Percentiles rank a stretch among this genome's conserved stretches.
phyloP scores from a whole-genome alignment of 2,113 vertebrate genomes.

The Platysternon megacephalum region DNA sequence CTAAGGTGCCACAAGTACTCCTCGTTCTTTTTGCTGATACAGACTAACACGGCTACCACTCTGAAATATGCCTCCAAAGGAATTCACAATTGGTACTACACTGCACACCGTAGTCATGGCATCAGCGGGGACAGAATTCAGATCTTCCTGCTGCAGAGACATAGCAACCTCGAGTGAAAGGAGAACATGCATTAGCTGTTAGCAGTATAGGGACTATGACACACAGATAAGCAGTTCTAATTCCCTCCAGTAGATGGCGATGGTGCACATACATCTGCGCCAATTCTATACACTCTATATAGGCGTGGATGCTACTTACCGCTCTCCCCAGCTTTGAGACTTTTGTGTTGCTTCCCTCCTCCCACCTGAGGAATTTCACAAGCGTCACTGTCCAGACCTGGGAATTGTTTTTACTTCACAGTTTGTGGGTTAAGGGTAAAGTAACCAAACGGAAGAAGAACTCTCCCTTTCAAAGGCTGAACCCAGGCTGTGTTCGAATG shows the following conservation, averaged over 20 bases:
- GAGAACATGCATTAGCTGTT: neutral
- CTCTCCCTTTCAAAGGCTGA: neutral
- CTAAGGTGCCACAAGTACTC: too few species aligned
- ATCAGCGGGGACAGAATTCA: neutral
- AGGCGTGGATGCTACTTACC: neutral
- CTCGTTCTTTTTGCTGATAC: too few species aligned
- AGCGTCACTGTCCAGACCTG: neutral
- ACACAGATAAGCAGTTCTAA: neutral
- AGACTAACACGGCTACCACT: too few species aligned
- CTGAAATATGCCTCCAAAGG: neutral
- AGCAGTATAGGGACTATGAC: neutral
- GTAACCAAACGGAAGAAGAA: neutral
- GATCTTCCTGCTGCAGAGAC: neutral
- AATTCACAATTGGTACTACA: neutral
- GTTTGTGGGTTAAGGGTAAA: neutral
- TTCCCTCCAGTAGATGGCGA: neutral
- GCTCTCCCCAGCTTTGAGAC: neutral
- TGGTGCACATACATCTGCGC: fast-evolving
- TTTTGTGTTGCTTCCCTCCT: neutral
- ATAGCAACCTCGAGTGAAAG: neutral
- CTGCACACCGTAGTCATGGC: neutral
- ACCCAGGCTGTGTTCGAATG: neutral
- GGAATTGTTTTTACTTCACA: neutral
- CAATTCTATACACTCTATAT: fast-evolving
- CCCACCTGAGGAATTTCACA: neutral